Evolutionary conservation across 2,113 vertebrate species (phyloP).

Genomic region (Orientallactaga bullata): DNA sequence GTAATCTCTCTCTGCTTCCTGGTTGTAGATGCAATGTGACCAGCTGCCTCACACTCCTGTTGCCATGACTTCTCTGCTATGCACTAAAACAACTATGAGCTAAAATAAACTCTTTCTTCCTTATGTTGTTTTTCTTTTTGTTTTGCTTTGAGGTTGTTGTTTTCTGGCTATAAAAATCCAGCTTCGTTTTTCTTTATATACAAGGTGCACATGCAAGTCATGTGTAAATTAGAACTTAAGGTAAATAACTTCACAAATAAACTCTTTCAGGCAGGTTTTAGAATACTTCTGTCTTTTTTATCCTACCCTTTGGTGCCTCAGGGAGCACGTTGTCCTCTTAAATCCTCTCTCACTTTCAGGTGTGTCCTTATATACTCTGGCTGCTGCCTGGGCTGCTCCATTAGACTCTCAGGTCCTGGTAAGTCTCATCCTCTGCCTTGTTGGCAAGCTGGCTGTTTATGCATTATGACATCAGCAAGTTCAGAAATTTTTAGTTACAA

Average conservation of each 20-base stretch:
- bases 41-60: no score
- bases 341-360: conserved; percentile 79
- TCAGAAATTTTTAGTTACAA: not conserved
- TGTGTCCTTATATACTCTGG: conserved; percentile 87
- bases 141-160: no score
- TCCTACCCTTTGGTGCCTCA: conserved; percentile 82
- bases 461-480: not conserved
- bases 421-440: conserved; percentile 75
- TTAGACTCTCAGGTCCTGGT: conserved; percentile 79
- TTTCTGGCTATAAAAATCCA: no score
- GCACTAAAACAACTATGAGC: no score
- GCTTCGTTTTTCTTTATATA: no score
- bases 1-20: no score
- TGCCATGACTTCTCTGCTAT: no score
- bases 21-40: no score
- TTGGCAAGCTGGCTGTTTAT: conserved; percentile 46
- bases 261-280: conserved; percentile 83
- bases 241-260: conserved; percentile 82
- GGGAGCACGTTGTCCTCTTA: conserved; percentile 83
- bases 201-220: no score
- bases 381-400: conserved; percentile 72
- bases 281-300: conserved; percentile 51
- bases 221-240: conserved; percentile 61
- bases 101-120: no score
- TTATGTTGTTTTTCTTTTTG: no score